Evolutionary conservation across 2,797 vertebrate species (phyloP).

Genomic region (Aeoliscus strigatus): DNA sequence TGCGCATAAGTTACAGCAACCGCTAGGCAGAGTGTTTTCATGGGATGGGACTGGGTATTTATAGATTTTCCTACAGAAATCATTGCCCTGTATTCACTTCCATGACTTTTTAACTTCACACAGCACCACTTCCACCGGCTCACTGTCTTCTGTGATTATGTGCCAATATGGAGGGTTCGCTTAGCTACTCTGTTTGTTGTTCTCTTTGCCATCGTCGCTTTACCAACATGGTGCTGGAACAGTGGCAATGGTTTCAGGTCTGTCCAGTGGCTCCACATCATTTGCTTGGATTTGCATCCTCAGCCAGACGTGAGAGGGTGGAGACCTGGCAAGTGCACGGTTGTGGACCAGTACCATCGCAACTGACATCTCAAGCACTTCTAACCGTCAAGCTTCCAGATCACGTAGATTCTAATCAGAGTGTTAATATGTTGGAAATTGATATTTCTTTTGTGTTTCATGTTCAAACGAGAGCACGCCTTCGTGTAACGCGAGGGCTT

Average conservation of each 20-base stretch:
- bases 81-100: too few species aligned
- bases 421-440: constrained; percentile 69
- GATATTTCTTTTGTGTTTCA: constrained; percentile 71
- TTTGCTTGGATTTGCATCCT: constrained; percentile 77
- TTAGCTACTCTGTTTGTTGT: too few species aligned
- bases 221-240: too few species aligned
- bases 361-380: constrained; percentile 68
- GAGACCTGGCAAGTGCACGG: constrained; percentile 68
- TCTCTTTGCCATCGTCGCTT: too few species aligned
- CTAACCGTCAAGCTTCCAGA: constrained; percentile 67
- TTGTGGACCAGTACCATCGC: constrained; percentile 62
- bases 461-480: constrained; percentile 68
- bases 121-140: constrained; percentile 11
- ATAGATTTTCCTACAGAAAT: too few species aligned
- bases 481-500: constrained; percentile 68
- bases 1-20: constrained; percentile 69
- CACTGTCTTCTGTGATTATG: too few species aligned
- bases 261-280: constrained; percentile 64
- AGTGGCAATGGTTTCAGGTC: constrained; percentile 47
- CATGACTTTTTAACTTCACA: too few species aligned
- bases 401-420: constrained; percentile 69
- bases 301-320: constrained; percentile 69
- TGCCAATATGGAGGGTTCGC: too few species aligned
- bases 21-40: constrained; percentile 59
- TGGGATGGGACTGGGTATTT: constrained; percentile 18